Evolutionary conservation across 2,797 vertebrate genomes (phyloP).

Genomic region (Melanotaenia maccullochi): DNA sequence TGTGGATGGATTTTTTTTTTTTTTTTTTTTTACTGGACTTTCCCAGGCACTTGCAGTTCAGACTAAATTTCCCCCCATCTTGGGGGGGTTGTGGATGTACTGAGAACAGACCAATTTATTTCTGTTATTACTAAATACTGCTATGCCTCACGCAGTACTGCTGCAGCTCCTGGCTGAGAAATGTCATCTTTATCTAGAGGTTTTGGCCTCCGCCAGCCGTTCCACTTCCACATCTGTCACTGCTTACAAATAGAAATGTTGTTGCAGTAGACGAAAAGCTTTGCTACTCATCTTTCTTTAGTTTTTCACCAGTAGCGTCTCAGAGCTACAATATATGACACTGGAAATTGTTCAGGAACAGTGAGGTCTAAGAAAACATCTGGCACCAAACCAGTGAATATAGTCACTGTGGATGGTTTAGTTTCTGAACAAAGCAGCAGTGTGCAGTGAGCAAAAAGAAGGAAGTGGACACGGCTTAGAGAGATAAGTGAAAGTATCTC

Average conservation of each 20-base stretch:
- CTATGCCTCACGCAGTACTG: slow-evolving; percentile 78
- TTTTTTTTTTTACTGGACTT: slow-evolving; percentile 71
- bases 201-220: slow-evolving; percentile 47
- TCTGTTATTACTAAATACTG: slow-evolving; percentile 85
- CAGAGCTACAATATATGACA: background rate
- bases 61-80: slow-evolving; percentile 76
- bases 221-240: slow-evolving; percentile 57
- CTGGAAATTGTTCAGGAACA: slow-evolving; percentile 23
- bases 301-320: slow-evolving; percentile 14
- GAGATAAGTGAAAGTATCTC: slow-evolving; percentile 64
- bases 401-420: slow-evolving; percentile 61
- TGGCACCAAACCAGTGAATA: slow-evolving; percentile 54
- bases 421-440: slow-evolving; percentile 67
- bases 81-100: slow-evolving; percentile 76
- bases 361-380: slow-evolving; percentile 25
- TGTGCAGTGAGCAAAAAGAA: slow-evolving; percentile 52
- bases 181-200: slow-evolving; percentile 71
- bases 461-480: slow-evolving; percentile 32
- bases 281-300: background rate
- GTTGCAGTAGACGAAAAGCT: slow-evolving; percentile 37
- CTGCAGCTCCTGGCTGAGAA: slow-evolving; percentile 60
- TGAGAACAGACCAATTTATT: slow-evolving; percentile 83
- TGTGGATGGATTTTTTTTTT: slow-evolving; percentile 79
- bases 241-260: slow-evolving; percentile 63
- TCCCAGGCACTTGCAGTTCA: slow-evolving; percentile 77